Evolutionary conservation across 2,113 vertebrate species (phyloP).

Genomic region (Leuciscus idus): DNA sequence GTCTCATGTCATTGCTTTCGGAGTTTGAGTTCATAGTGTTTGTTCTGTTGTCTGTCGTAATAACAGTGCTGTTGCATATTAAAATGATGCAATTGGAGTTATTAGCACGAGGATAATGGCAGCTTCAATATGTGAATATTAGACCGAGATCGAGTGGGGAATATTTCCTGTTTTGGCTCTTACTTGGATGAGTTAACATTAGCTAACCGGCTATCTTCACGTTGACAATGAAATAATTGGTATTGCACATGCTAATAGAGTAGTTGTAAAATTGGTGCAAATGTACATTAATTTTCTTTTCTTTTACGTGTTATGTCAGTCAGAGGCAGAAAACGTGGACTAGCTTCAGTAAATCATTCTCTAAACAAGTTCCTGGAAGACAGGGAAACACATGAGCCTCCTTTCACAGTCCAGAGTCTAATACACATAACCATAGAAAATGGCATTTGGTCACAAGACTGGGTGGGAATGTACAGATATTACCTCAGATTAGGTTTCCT

Average conservation of each 20-base stretch:
- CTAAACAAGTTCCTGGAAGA: not conserved
- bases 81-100: not conserved
- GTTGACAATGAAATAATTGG: not conserved
- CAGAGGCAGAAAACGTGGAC: not conserved
- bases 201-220: not conserved
- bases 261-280: not conserved
- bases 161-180: not conserved
- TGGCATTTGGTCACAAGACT: constrained; percentile 1
- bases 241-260: not conserved
- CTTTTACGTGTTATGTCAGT: not conserved
- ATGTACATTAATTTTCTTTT: not conserved
- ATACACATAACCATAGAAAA: not conserved
- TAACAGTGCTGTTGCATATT: not conserved
- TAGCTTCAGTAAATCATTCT: not conserved
- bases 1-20: not conserved
- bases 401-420: constrained; percentile 10
- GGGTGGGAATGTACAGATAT: not conserved
- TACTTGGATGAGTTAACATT: not conserved
- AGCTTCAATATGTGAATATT: not conserved
- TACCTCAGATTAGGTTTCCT: not conserved
- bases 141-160: not conserved
- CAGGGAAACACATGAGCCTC: not conserved
- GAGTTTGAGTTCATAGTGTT: not conserved
- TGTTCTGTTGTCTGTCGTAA: not conserved
- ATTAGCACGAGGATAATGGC: not conserved